phyloP scores from a whole-genome alignment of 2,113 vertebrate genomes.

The Zosterops lateralis region DNA sequence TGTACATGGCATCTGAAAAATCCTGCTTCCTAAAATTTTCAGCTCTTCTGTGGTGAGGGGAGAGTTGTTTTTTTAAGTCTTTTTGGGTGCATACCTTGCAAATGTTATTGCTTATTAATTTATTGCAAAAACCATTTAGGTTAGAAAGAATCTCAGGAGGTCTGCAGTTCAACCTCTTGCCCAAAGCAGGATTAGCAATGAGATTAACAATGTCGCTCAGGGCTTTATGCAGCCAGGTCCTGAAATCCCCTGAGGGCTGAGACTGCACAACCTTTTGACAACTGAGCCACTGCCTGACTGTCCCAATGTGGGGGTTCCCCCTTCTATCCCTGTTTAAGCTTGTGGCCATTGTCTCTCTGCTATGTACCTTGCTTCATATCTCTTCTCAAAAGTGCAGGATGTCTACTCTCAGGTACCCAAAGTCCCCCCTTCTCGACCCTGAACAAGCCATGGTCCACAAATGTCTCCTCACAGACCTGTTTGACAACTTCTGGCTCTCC shows the following conservation, averaged over 20 bases:
- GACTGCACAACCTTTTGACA: not conserved
- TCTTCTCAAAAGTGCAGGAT: not conserved
- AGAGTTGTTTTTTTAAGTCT: not conserved
- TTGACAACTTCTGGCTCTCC: not conserved
- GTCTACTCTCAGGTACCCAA: not conserved
- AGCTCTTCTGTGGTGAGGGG: not conserved
- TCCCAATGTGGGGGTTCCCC: fast-evolving
- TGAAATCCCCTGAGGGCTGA: not conserved
- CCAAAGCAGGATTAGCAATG: not conserved
- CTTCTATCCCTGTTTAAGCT: not conserved
- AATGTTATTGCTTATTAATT: not conserved
- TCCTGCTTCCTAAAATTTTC: not conserved
- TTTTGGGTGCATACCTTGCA: not conserved
- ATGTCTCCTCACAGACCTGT: not conserved
- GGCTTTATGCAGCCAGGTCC: not conserved
- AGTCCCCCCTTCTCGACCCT: fast-evolving
- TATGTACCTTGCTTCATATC: not conserved
- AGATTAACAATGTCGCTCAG: not conserved
- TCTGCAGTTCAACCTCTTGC: not conserved
- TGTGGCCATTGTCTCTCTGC: not conserved
- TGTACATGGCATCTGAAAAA: not conserved
- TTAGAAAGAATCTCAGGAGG: not conserved
- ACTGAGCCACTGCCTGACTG: not conserved
- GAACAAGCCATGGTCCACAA: not conserved
- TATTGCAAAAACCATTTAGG: not conserved